Conservation (phyloP, 2,797 vertebrate genomes). For the Scolopax bukidnonensis region DNA sequence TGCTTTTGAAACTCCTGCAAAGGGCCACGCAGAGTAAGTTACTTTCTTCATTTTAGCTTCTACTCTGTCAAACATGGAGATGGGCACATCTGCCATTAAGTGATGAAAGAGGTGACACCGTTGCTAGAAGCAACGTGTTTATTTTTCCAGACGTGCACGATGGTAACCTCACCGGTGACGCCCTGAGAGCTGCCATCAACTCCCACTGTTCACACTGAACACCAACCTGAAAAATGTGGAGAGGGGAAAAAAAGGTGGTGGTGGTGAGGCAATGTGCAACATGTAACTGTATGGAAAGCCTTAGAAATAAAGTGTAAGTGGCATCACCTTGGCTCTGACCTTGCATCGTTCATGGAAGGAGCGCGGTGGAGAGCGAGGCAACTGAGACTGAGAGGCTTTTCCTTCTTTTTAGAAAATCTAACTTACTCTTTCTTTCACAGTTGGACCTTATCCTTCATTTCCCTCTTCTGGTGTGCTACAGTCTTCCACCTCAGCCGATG, state of each 20-base stretch:
- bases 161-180: not conserved
- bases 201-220: not conserved
- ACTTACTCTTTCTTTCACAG: not conserved
- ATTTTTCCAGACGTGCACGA: not conserved
- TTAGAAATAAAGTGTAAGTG: not conserved
- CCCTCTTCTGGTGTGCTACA: not conserved
- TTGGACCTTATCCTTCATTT: not conserved
- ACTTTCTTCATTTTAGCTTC: not conserved
- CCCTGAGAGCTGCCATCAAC: not conserved
- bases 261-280: not conserved
- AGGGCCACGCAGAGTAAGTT: not conserved
- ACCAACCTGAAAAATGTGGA: not conserved
- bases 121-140: not conserved
- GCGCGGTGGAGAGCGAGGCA: not conserved
- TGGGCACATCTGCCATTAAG: not conserved
- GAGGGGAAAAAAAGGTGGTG: not conserved
- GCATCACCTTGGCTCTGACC: not conserved
- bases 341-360: not conserved
- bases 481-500: not conserved
- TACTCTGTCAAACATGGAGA: not conserved
- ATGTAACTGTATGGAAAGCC: not conserved
- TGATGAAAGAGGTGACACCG: not conserved
- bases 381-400: not conserved
- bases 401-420: not conserved
- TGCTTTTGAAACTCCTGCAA: not conserved